Percentiles rank a stretch among this genome's conserved stretches.
phyloP scores from a whole-genome alignment of 2,888 invertebrate species.

The Clepsis dumicolana region DNA sequence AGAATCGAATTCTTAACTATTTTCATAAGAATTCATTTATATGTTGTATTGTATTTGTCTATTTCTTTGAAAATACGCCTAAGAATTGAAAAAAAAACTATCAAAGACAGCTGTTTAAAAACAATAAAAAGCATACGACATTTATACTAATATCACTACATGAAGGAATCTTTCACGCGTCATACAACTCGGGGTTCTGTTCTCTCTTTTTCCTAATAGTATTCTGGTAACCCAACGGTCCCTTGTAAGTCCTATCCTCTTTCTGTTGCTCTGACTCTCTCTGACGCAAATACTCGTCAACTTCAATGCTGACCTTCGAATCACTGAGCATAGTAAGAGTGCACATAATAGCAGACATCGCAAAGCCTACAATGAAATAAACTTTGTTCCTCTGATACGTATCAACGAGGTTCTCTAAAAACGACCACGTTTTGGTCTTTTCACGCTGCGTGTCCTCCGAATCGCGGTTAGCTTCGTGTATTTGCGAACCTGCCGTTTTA shows the following conservation, averaged over 20 bases:
- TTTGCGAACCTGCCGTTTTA: conserved; percentile 48
- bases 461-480: conserved; percentile 74
- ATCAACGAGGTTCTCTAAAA: conserved; percentile 68
- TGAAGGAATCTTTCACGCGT: conserved; percentile 57
- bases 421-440: conserved; percentile 61
- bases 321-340: conserved; percentile 50
- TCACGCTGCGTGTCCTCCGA: conserved; percentile 54
- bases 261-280: conserved; percentile 43
- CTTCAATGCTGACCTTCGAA: conserved; percentile 54
- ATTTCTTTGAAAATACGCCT: not conserved
- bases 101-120: not conserved
- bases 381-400: conserved; percentile 60
- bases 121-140: conserved; percentile 32
- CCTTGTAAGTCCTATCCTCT: conserved; percentile 54
- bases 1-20: not conserved
- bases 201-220: conserved; percentile 58
- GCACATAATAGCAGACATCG: conserved; percentile 53
- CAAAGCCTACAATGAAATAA: conserved; percentile 66
- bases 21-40: not conserved
- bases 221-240: conserved; percentile 67
- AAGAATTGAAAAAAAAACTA: not conserved
- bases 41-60: not conserved
- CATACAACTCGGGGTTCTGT: conserved; percentile 71
- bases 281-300: conserved; percentile 52
- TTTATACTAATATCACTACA: conserved; percentile 40